Conservation (phyloP, 2,113 vertebrate species). For the Furnarius figulus region DNA sequence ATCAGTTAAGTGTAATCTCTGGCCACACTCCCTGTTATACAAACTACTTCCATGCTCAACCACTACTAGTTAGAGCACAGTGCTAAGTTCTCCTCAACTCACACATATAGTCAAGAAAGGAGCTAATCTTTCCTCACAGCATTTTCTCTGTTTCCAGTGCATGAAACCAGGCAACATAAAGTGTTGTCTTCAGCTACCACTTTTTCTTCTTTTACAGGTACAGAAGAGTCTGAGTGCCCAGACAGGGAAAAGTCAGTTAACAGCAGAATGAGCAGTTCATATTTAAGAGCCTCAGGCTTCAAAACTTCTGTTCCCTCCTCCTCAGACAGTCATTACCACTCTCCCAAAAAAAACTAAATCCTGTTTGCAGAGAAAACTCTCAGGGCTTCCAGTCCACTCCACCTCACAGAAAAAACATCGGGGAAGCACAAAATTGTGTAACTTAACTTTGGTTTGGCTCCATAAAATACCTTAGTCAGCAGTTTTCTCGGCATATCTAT, state of each 20-base stretch:
- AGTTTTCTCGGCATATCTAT: neutral
- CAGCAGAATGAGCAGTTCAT: neutral
- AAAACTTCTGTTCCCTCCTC: neutral
- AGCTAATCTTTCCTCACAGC: neutral
- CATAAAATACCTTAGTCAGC: neutral
- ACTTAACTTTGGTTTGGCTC: neutral
- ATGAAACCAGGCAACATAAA: neutral
- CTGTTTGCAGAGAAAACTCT: neutral
- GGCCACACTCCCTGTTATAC: neutral
- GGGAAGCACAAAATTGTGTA: neutral
- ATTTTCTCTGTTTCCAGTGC: neutral
- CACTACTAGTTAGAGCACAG: neutral
- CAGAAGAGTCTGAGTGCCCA: neutral
- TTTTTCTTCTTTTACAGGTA: neutral
- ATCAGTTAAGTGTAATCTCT: neutral
- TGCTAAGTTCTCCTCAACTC: neutral
- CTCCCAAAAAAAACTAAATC: neutral
- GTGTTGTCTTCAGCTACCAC: neutral
- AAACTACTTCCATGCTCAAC: constrained; percentile 6
- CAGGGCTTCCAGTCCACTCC: neutral
- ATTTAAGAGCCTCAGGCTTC: neutral
- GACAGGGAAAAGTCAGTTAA: neutral
- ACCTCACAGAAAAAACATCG: neutral
- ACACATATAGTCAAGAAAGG: neutral
- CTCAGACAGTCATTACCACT: neutral